phyloP scores from a whole-genome alignment of 2,113 vertebrate species.

The Ictalurus furcatus region DNA sequence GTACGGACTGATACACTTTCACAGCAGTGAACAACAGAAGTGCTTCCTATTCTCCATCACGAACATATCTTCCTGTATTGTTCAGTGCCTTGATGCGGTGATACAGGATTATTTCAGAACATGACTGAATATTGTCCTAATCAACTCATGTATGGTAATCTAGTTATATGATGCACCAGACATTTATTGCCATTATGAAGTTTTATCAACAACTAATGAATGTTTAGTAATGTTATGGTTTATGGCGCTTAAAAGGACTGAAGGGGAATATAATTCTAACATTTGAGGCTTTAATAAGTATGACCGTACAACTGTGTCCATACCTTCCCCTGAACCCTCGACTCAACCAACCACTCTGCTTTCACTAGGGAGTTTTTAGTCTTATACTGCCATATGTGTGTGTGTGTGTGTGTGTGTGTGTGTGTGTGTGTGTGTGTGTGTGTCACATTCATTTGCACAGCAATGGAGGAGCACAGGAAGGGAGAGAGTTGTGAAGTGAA shows the following conservation, averaged over 20 bases:
- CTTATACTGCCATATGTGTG: background rate
- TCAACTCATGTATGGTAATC: background rate
- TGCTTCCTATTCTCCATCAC: too few species aligned
- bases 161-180: background rate
- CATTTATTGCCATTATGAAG: background rate
- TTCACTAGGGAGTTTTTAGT: constrained; percentile 27
- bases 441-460: constrained; percentile 43
- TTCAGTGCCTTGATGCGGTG: background rate
- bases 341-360: constrained; percentile 3
- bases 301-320: constrained; percentile 69
- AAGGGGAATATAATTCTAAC: background rate
- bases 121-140: background rate
- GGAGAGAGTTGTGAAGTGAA: constrained; percentile 44
- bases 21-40: background rate
- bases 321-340: constrained; percentile 45
- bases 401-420: constrained; percentile 13
- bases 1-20: background rate
- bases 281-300: constrained; percentile 66
- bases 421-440: background rate
- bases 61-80: background rate
- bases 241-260: background rate
- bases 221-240: background rate
- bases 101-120: background rate
- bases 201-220: background rate
- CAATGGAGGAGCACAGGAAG: constrained; percentile 18